A percentile compares a stretch with the other conserved stretches of the same genome.
Evolutionary conservation across 2,888 invertebrate genomes (phyloP).

Genomic region (Xestia rhomboidea): DNA sequence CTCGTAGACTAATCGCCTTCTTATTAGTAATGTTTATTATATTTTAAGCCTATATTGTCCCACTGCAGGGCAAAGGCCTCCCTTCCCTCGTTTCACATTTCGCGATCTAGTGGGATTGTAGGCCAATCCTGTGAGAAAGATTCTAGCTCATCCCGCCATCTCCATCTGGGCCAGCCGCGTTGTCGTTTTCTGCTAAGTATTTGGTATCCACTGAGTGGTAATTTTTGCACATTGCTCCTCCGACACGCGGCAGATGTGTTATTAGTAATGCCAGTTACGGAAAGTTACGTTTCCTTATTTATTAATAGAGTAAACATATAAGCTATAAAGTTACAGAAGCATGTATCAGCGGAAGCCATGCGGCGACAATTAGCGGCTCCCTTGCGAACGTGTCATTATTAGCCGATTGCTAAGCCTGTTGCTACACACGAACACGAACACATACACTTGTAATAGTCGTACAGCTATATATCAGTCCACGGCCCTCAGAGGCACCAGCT

Average conservation of each 20-base stretch:
- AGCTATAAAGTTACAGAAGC: background rate
- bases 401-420: background rate
- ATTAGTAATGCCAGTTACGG: background rate
- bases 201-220: no score
- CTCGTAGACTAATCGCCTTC: background rate
- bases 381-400: background rate
- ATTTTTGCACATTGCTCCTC: no score
- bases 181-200: no score
- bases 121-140: no score
- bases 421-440: background rate
- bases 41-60: no score
- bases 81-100: no score
- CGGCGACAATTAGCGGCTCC: slow-evolving; percentile 7
- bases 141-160: no score
- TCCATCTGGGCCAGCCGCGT: no score
- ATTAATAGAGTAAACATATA: background rate
- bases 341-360: background rate
- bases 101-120: no score
- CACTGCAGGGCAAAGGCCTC: no score
- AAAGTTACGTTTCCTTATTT: background rate
- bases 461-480: background rate
- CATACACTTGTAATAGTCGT: background rate
- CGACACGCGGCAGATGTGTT: no score
- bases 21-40: background rate
- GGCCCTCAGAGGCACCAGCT: background rate